A percentile compares a stretch with the other conserved stretches of the same genome.
Conservation (phyloP, 1,140 invertebrate species). For the Drosophila willistoni region DNA sequence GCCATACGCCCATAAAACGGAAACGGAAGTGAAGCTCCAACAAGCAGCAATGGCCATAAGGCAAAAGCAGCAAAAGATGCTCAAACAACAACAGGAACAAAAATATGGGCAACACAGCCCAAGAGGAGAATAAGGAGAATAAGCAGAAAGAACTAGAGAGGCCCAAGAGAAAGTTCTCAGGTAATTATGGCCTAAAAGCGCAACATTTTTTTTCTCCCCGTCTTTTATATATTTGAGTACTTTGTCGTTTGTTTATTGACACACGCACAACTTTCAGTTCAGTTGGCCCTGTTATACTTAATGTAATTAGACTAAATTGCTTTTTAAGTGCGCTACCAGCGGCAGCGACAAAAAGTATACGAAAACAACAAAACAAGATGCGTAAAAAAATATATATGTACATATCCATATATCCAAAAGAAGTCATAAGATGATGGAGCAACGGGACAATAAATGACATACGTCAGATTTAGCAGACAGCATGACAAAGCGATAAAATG, state of each 20-base stretch:
- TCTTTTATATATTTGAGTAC: constrained; percentile 46
- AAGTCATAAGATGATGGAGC: constrained; percentile 2
- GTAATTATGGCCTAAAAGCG: constrained; percentile 80
- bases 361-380: constrained; percentile 11
- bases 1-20: constrained; percentile 38
- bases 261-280: constrained; percentile 70
- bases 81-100: constrained; percentile 24
- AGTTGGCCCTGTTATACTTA: constrained; percentile 66
- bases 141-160: constrained; percentile 1
- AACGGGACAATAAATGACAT: constrained; percentile 5
- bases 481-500: not conserved
- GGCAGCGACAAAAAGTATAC: constrained; percentile 13
- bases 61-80: constrained; percentile 30
- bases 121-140: constrained; percentile 2
- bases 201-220: constrained; percentile 57
- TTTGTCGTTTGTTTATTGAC: constrained; percentile 71
- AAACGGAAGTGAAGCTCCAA: constrained; percentile 71
- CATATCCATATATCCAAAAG: not conserved
- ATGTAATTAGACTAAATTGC: constrained; percentile 81
- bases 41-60: constrained; percentile 48
- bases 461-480: not conserved
- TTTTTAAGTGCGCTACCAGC: constrained; percentile 69
- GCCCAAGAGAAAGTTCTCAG: constrained; percentile 68
- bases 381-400: too few relatives aligned
- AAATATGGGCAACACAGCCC: constrained; percentile 3